phyloP scores from a whole-genome alignment of 2,797 vertebrate genomes.

The Salmo trutta region DNA sequence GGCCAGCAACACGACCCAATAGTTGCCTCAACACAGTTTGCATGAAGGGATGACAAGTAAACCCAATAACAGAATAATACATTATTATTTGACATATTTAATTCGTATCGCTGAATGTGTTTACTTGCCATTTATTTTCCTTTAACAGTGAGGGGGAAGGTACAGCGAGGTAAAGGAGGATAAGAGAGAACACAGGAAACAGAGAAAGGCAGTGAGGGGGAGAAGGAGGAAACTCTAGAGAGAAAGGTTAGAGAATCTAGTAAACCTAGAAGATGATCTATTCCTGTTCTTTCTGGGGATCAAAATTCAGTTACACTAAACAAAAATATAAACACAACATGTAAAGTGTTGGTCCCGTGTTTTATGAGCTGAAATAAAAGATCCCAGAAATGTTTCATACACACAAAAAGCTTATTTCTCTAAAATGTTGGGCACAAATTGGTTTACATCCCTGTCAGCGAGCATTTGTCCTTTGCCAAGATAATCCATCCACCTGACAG shows the following conservation, averaged over 20 bases:
- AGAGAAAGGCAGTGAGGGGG: not conserved
- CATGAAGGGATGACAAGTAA: slow-evolving; percentile 45
- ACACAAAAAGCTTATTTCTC: too few species aligned
- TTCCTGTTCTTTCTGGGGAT: not conserved
- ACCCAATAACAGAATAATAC: slow-evolving; percentile 40
- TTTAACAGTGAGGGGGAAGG: not conserved
- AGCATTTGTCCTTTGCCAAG: too few species aligned
- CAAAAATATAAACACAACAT: too few species aligned
- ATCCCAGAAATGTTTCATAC: too few species aligned
- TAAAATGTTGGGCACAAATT: too few species aligned
- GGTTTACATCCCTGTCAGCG: too few species aligned
- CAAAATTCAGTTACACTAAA: not conserved
- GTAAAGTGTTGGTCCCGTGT: too few species aligned
- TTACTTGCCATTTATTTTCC: slow-evolving; percentile 36
- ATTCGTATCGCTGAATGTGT: slow-evolving; percentile 49
- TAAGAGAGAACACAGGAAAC: not conserved
- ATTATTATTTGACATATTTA: slow-evolving; percentile 54
- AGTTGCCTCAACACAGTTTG: slow-evolving; percentile 40
- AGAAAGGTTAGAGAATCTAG: not conserved
- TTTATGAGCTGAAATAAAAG: too few species aligned
- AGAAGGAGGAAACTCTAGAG: not conserved
- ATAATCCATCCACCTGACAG: too few species aligned
- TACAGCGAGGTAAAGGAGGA: not conserved
- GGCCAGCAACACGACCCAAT: slow-evolving; percentile 36
- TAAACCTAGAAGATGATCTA: not conserved